Percentiles rank a stretch among this genome's conserved stretches.
These are phyloP conservation scores for Pyrocephalus nanus DNA, from an alignment of 2,797 vertebrate species.

Conservation along the genomic window DNA sequence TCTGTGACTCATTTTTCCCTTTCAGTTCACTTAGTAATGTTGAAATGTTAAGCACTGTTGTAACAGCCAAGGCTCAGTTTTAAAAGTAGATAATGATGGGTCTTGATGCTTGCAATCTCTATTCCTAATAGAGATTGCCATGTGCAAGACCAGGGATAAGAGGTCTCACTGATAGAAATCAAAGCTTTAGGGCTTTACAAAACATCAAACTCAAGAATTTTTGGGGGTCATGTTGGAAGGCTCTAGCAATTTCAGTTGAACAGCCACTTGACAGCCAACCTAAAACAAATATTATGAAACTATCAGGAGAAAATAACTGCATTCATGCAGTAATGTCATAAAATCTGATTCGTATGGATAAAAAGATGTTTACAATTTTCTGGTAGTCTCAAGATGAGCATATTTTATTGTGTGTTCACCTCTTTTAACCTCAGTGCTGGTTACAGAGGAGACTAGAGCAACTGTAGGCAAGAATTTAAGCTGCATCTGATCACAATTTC, in stretches of 20 bases:
- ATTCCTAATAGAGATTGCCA: neutral
- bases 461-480: neutral
- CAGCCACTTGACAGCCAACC: constrained; percentile 28
- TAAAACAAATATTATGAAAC: constrained; percentile 38
- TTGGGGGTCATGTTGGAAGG: neutral
- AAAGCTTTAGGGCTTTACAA: constrained; percentile 4
- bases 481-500: neutral
- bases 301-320: constrained; percentile 14
- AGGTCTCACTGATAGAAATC: constrained; percentile 15
- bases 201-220: neutral
- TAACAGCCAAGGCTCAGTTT: neutral
- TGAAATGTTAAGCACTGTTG: constrained; percentile 8
- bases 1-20: constrained; percentile 21
- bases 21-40: neutral
- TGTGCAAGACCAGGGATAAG: constrained; percentile 9
- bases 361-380: constrained; percentile 27
- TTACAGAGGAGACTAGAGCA: neutral
- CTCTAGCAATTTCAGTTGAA: constrained; percentile 1
- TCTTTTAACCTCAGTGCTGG: neutral
- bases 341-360: constrained; percentile 9
- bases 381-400: neutral
- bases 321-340: neutral
- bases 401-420: constrained; percentile 15
- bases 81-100: neutral
- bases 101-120: neutral